These are phyloP conservation scores for Crotalus tigris DNA, from an alignment of 2,113 vertebrate species.

Conservation along the genomic window DNA sequence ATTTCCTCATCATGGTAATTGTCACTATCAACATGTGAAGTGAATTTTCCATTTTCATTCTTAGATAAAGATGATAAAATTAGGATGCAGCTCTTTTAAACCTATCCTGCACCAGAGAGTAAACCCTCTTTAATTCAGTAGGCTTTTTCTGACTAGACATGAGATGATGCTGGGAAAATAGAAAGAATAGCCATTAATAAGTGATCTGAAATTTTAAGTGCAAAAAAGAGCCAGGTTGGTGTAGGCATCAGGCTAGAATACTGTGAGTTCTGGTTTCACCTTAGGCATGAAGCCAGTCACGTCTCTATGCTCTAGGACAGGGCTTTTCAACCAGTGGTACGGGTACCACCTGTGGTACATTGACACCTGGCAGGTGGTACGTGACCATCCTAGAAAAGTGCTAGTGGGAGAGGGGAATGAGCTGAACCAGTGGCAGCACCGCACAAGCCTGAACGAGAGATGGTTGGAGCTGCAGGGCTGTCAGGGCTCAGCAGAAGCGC, in stretches of 20 bases:
- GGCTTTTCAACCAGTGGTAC: too few relatives aligned
- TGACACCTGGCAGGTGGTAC: too few relatives aligned
- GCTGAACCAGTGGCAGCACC: too few relatives aligned
- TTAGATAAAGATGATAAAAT: background rate
- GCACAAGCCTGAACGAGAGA: too few relatives aligned
- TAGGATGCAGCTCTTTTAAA: background rate
- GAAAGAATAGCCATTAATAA: background rate
- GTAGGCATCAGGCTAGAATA: background rate
- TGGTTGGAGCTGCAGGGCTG: too few relatives aligned
- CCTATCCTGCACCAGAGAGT: background rate
- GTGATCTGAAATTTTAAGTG: background rate
- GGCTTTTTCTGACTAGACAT: background rate
- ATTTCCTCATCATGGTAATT: conserved; percentile 11
- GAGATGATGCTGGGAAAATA: background rate
- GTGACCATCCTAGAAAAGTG: too few relatives aligned
- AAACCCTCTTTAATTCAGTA: background rate
- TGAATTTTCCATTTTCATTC: conserved; percentile 3
- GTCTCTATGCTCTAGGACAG: background rate
- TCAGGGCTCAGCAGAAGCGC: too few relatives aligned
- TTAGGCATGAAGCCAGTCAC: background rate
- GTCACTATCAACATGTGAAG: background rate
- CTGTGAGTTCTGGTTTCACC: background rate
- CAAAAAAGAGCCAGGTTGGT: background rate
- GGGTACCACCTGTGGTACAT: too few relatives aligned
- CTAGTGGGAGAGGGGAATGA: too few relatives aligned